phyloP scores from a whole-genome alignment of 92 coral and sea anemone species.

The Phenganax subtilis region DNA sequence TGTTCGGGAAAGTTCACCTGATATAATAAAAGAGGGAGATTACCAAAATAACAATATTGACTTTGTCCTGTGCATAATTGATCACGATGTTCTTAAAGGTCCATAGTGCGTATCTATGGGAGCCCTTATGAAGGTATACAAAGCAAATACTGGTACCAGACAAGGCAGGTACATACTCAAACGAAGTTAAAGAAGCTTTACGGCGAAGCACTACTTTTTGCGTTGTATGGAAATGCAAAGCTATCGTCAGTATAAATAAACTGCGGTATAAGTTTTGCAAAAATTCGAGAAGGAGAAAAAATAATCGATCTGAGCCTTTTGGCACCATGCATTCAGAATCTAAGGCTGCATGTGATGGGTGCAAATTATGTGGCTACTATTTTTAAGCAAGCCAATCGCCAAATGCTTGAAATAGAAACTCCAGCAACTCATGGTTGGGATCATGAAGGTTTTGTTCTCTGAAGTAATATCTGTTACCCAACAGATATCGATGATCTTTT shows the following conservation, averaged over 20 bases:
- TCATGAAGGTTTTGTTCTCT: background rate
- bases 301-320: constrained; percentile 1
- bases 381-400: background rate
- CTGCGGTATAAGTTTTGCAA: background rate
- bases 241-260: background rate
- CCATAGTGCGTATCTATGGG: too few species aligned
- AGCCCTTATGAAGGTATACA: too few species aligned
- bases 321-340: background rate
- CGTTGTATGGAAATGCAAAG: background rate
- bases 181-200: too few species aligned
- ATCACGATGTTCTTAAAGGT: too few species aligned
- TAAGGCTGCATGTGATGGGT: constrained; percentile 2
- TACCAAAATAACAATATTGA: too few species aligned
- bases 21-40: too few species aligned
- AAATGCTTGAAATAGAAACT: background rate
- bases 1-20: too few species aligned
- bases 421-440: constrained; percentile 17
- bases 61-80: too few species aligned
- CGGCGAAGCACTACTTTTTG: too few species aligned
- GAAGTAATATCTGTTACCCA: constrained; percentile 4
- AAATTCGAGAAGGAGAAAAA: constrained; percentile 13
- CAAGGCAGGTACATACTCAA: too few species aligned
- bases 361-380: background rate
- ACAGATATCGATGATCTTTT: too few species aligned
- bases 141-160: too few species aligned